These are phyloP conservation scores for Anoplophora glabripennis DNA, from an alignment of 1,140 invertebrate genomes.

Conservation along the genomic window DNA sequence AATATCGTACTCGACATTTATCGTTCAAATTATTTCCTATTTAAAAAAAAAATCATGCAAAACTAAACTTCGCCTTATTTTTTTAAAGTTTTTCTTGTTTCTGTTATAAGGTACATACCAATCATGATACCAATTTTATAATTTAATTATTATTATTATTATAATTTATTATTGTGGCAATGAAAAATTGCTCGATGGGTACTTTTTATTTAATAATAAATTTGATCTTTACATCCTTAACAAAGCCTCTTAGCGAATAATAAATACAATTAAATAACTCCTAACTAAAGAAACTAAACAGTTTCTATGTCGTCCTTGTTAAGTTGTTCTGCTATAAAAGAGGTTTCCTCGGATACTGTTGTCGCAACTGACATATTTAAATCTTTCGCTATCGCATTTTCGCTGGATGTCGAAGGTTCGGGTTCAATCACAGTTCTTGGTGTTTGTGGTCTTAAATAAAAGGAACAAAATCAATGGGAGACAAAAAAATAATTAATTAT, in stretches of 20 bases:
- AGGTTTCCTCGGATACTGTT: constrained; percentile 66
- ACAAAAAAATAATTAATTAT: too few relatives aligned
- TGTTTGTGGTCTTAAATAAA: constrained; percentile 38
- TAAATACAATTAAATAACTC: neutral
- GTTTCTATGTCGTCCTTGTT: constrained; percentile 65
- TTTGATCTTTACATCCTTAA: neutral
- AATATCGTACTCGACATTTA: too few relatives aligned
- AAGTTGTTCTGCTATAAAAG: constrained; percentile 61
- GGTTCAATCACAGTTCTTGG: constrained; percentile 32
- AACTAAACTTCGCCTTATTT: too few relatives aligned
- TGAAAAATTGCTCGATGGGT: neutral
- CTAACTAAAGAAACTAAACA: constrained; percentile 53
- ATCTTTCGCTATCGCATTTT: constrained; percentile 37
- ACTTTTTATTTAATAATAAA: neutral
- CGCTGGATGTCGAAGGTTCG: constrained; percentile 23
- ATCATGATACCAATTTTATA: too few relatives aligned
- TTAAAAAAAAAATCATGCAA: too few relatives aligned
- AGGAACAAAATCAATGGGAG: neutral
- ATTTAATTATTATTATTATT: too few relatives aligned
- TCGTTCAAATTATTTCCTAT: too few relatives aligned
- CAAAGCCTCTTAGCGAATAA: constrained; percentile 1
- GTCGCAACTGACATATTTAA: constrained; percentile 34
- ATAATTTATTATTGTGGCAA: too few relatives aligned
- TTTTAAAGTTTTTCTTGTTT: too few relatives aligned
- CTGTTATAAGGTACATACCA: too few relatives aligned